Evolutionary conservation across 1,140 invertebrate genomes (phyloP).

Genomic region (Caenorhabditis briggsae): DNA sequence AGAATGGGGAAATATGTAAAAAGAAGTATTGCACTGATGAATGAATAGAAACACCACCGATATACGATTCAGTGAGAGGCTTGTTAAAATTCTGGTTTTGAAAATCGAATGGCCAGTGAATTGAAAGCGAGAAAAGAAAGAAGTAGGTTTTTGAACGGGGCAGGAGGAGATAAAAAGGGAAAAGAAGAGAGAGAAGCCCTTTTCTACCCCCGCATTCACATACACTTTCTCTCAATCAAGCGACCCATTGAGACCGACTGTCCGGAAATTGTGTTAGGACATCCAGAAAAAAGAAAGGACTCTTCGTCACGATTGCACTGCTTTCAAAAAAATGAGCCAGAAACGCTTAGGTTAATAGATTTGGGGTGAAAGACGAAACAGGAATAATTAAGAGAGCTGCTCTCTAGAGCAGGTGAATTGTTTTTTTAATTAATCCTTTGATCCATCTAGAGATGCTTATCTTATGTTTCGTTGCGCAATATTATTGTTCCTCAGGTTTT

Average conservation of each 20-base stretch:
- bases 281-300: conserved; percentile 1
- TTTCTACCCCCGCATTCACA: conserved; percentile 13
- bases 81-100: conserved; percentile 43
- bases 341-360: neutral
- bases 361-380: neutral
- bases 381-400: neutral
- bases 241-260: conserved; percentile 51
- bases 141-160: conserved; percentile 52
- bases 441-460: conserved; percentile 3
- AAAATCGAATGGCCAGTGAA: conserved; percentile 7
- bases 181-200: neutral
- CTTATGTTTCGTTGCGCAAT: conserved; percentile 15
- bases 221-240: conserved; percentile 53
- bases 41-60: neutral
- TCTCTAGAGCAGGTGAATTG: conserved; percentile 9
- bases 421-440: conserved; percentile 23
- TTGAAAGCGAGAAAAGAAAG: conserved; percentile 36
- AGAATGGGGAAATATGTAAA: neutral
- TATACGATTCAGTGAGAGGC: conserved; percentile 17
- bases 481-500: neutral
- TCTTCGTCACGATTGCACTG: conserved; percentile 28
- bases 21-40: neutral
- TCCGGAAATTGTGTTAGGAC: conserved; percentile 53
- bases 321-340: neutral
- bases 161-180: conserved; percentile 18